Base-by-base conservation (phyloP, 2,113 vertebrate genomes). In the Channa argus region DNA sequence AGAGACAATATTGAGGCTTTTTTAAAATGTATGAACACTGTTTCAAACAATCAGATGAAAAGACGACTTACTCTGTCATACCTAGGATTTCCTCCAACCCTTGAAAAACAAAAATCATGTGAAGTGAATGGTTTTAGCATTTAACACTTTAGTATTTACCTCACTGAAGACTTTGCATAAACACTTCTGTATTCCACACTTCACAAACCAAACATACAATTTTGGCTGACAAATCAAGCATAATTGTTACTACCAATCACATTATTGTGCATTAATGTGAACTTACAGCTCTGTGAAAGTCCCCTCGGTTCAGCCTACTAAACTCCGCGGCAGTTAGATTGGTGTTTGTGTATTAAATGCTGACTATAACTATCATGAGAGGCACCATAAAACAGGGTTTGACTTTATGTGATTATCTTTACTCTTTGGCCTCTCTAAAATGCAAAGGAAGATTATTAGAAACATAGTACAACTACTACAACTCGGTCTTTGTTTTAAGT, bases 51-150 rank as follows among this genome's bases (percentile, higher is more conserved):
- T 39, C 5, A 61, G 8, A 53, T 2, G 5, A 82, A 80, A 66
- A 72, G 41, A 4, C 47, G 2, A 93, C 92, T 94, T 91, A 94
- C 93, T 79, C 45, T 72, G 52, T 90, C 39, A 86, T 5, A 11
- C 77, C 62, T 55, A 82, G 63, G 43, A 63, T 43, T 67, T 88
- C 71, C 72, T 71, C 54, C 65, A 79, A 65, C 70, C 63, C 87
- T 92, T 82, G 13, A 82, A 81, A 74, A 79, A 76, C 44, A 80
- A 8, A 86, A 13, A 82, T 14, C 13, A 52, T 3, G 38, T 34
- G 5, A 73, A 51, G 44, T 34, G 2, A 79, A 24, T 46, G 6
- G 1, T 14, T 74, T 64, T 55, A n/a, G 11, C 33, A 66, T 12
- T 12, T 24, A 24, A 61, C 8, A 36, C 37, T 37, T 41, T 0